phyloP scores from a whole-genome alignment of 2,113 vertebrate species.

The Ariopsis seemanni region DNA sequence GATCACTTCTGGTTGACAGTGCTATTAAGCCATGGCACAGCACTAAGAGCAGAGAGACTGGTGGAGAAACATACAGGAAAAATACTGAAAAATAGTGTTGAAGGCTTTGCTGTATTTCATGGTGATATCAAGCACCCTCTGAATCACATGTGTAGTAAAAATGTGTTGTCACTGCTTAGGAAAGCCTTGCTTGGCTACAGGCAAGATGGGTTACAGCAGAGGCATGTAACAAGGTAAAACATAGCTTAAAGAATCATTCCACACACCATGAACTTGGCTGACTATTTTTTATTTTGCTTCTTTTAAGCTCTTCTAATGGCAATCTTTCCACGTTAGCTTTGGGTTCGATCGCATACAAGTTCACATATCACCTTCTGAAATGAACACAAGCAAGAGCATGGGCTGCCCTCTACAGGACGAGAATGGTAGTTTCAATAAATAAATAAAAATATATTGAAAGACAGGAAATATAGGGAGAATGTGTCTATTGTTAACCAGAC shows the following conservation, averaged over 20 bases:
- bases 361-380: background rate
- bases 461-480: background rate
- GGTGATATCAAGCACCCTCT: background rate
- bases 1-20: background rate
- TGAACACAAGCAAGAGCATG: background rate
- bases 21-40: background rate
- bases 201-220: background rate
- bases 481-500: no score
- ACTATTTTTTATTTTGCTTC: background rate
- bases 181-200: background rate
- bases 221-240: background rate
- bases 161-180: background rate
- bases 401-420: background rate
- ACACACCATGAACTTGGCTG: background rate
- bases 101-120: background rate
- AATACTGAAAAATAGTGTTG: no score
- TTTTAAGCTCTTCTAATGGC: background rate
- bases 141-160: background rate
- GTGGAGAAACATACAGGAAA: no score
- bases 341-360: background rate
- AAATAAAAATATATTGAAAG: no score
- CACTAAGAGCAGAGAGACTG: background rate
- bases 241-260: no score
- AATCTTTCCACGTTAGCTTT: background rate
- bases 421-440: background rate